Conservation (phyloP, 2,888 invertebrate genomes). For the Pardosa pseudoannulata region DNA sequence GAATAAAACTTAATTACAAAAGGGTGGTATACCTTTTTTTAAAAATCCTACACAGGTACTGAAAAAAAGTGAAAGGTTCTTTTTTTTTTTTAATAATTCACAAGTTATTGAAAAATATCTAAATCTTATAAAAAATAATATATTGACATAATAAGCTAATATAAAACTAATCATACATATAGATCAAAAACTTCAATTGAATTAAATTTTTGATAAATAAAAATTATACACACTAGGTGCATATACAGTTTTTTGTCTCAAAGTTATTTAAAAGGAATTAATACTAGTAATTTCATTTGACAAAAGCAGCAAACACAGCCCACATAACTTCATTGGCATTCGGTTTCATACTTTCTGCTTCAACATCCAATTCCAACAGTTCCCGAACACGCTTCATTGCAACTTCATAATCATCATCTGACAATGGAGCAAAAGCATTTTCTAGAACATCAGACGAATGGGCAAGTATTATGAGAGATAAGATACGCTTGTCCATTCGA, state of each 20-base stretch:
- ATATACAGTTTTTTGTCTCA: not conserved
- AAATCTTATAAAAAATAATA: no score
- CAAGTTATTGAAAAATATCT: no score
- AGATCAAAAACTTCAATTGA: no score
- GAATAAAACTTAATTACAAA: no score
- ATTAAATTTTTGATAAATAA: no score
- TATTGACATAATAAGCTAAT: no score
- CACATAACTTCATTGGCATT: constrained; percentile 96
- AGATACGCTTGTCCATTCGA: constrained; percentile 95
- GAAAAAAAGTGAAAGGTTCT: no score
- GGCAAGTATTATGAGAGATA: constrained; percentile 95
- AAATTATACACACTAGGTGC: not conserved
- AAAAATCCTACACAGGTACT: no score
- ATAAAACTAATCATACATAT: no score
- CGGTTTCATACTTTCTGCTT: constrained; percentile 94
- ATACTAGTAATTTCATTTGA: constrained; percentile 83
- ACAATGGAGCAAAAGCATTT: constrained; percentile 98
- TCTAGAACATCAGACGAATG: constrained; percentile 99
- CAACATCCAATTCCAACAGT: constrained; percentile 96
- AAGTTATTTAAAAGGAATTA: not conserved
- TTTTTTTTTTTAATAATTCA: no score
- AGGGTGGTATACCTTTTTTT: no score
- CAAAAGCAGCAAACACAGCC: constrained; percentile 99
- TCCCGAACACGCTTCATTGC: constrained; percentile 98
- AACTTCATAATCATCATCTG: constrained; percentile 95